Percentiles rank a stretch among this genome's conserved stretches.
Evolutionary conservation across 2,797 vertebrate species (phyloP).

Genomic region (Forpus xanthops): DNA sequence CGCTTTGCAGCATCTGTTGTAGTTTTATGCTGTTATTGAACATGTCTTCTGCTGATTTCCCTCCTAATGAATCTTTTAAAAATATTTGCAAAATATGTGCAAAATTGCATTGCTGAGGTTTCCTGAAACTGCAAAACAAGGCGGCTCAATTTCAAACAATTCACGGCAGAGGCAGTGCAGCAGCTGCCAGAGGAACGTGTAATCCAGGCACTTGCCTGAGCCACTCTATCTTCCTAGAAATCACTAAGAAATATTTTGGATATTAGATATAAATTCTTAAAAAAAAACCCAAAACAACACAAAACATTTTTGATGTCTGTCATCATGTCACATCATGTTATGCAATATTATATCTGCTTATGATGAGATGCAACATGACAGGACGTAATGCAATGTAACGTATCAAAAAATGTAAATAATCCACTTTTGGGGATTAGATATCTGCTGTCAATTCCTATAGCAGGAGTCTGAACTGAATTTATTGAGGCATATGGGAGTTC

Average conservation of each 20-base stretch:
- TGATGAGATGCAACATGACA: slow-evolving; percentile 76
- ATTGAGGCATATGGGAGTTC: slow-evolving; percentile 75
- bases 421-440: slow-evolving; percentile 78
- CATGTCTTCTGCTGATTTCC: slow-evolving; percentile 37
- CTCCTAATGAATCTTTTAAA: slow-evolving; percentile 44
- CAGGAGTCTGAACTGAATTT: slow-evolving; percentile 71
- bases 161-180: background rate
- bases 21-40: slow-evolving; percentile 35
- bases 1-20: slow-evolving; percentile 67
- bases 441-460: slow-evolving; percentile 78
- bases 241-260: slow-evolving; percentile 28
- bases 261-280: background rate
- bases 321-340: slow-evolving; percentile 75
- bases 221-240: background rate
- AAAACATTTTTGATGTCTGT: slow-evolving; percentile 69
- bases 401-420: slow-evolving; percentile 85
- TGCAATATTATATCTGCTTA: slow-evolving; percentile 65
- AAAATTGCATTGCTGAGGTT: background rate
- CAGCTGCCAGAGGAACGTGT: background rate
- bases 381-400: slow-evolving; percentile 77
- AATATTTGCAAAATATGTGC: slow-evolving; percentile 54
- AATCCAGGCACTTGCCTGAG: background rate
- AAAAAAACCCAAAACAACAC: background rate
- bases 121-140: background rate
- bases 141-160: slow-evolving; percentile 4